Conservation (phyloP, 2,888 invertebrate genomes). For the Pemphredon lugubris region DNA sequence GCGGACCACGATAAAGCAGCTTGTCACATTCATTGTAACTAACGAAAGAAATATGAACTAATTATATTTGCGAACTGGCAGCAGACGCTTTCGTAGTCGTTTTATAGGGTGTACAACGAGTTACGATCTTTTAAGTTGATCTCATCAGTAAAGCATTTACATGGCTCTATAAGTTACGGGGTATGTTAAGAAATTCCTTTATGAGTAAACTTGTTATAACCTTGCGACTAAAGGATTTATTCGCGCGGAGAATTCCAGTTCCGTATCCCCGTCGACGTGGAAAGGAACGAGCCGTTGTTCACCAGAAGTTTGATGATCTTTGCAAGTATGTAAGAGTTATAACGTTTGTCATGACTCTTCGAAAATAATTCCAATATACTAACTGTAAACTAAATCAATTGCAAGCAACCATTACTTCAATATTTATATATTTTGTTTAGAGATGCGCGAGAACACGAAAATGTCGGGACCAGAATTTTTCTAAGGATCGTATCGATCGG, state of each 20-base stretch:
- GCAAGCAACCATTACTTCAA: too few species aligned
- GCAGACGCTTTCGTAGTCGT: background rate
- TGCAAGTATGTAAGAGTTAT: background rate
- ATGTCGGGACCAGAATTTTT: too few species aligned
- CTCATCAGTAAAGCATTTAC: background rate
- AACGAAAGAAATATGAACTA: too few species aligned
- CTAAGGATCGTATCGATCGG: too few species aligned
- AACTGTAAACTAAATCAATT: too few species aligned
- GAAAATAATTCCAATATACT: background rate
- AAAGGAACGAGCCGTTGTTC: background rate
- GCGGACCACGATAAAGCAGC: background rate
- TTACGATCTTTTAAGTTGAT: background rate
- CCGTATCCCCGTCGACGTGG: background rate
- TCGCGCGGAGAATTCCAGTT: background rate
- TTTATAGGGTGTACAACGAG: background rate
- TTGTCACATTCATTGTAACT: too few species aligned
- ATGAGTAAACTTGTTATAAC: background rate
- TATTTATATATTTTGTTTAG: too few species aligned
- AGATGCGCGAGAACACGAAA: too few species aligned
- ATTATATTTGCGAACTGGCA: too few species aligned
- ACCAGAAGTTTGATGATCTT: background rate
- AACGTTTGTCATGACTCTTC: background rate
- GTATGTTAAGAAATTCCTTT: background rate
- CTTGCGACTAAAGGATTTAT: background rate
- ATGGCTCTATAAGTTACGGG: background rate